Evolutionary conservation across 2,113 vertebrate species (phyloP).

Genomic region (Bungarus multicinctus): DNA sequence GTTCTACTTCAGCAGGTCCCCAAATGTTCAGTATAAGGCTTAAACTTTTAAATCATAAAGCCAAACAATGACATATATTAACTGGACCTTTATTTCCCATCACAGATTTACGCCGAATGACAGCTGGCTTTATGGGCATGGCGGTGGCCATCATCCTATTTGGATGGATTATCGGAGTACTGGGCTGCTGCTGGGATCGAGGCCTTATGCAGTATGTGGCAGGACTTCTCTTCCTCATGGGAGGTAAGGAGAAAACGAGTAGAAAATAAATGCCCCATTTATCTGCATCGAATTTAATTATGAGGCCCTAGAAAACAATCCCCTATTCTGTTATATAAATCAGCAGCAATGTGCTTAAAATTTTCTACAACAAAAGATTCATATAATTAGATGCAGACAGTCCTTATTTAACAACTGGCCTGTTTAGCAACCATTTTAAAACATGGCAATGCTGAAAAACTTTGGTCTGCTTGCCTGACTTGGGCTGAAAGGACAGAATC

Average conservation of each 20-base stretch:
- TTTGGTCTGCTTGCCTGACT: no score
- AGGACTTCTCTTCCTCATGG: slow-evolving; percentile 98
- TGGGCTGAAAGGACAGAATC: background rate
- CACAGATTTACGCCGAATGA: slow-evolving; percentile 95
- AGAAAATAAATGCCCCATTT: background rate
- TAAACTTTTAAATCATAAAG: background rate
- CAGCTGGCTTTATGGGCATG: slow-evolving; percentile 98
- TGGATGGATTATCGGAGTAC: slow-evolving; percentile 92
- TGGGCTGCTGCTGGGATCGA: slow-evolving; percentile 96
- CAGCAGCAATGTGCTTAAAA: background rate
- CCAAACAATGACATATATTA: background rate
- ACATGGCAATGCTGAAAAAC: background rate
- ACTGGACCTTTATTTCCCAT: slow-evolving; percentile 11
- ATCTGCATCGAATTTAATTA: slow-evolving; percentile 8
- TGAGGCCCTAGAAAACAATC: background rate
- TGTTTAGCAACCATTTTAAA: background rate
- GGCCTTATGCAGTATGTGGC: slow-evolving; percentile 99
- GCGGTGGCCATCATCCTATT: slow-evolving; percentile 97
- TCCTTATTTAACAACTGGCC: background rate
- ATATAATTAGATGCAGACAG: background rate
- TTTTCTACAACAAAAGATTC: background rate
- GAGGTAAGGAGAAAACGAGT: slow-evolving; percentile 77
- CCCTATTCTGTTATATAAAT: background rate
- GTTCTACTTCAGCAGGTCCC: background rate
- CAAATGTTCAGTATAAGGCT: background rate